Evolutionary conservation across 2,797 vertebrate genomes (phyloP), one percentile per base, ranked within the genome.

Genomic region (Melanotaenia pygmaea): DNA sequence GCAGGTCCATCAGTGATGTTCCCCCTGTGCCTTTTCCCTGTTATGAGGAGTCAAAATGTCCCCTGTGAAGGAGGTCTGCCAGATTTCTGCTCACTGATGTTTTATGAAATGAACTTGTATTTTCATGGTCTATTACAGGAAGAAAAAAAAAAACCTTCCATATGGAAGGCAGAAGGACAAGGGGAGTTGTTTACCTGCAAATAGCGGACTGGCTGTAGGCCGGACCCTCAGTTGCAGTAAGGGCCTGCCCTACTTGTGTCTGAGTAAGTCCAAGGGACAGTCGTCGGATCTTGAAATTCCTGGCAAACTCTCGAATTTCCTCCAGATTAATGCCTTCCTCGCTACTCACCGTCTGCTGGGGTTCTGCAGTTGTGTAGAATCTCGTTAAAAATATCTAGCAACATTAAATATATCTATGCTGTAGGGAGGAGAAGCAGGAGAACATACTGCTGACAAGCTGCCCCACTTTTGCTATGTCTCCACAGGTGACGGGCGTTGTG

Each of bases 131-230:
- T 26, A 26, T 28, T 54, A 54, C 12, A 4, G 35, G n/a, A 11
- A 16, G 4, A 51, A 34, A 57, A 26, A 26, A 30, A 22, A 13
- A 69, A 64, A 35, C n/a, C 37, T 64, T 68, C 9, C 12, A 53
- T 3, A n/a, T 53, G 38, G 24, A 65, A 30, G 37, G 12, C 8
- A 51, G 37, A 38, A 30, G 45, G 20, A 76, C 43, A 32, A 8
- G 32, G 5, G 40, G 18, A 57, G 65, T 45, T 1, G 47, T 74
- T 94, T 78, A 98, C 98, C 98, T 96, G 95, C 98, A 99, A 86
- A 99, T 99, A 77, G 97, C 98, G 0, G 97, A 98, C 91, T 99
- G 98, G 93, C 98, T 99, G 92, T 99, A 99, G 5, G 98, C 97
- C 0, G 98, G 97, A 3, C 98, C 98, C 88, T 98, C 98, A 0